These are phyloP conservation scores for Uropetala carovei DNA, from an alignment of 2,888 invertebrate species.

Conservation along the genomic window DNA sequence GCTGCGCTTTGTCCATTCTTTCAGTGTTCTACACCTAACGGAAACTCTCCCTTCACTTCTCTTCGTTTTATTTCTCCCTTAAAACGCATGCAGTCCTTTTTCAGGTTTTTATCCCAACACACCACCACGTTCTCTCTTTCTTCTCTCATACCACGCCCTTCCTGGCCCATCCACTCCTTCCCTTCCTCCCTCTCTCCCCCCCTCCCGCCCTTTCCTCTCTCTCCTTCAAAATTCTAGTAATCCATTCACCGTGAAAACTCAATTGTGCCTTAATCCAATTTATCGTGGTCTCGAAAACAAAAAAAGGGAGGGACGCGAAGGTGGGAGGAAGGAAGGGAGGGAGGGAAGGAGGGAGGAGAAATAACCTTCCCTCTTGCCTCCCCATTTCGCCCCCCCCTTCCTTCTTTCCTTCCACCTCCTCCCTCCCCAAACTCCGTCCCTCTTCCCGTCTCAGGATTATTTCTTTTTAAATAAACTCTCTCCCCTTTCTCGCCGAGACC, in stretches of 20 bases:
- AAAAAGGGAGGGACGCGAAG: not conserved
- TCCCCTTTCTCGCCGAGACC: not conserved
- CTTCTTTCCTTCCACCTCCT: not conserved
- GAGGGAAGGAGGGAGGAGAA: not conserved
- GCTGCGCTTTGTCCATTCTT: not conserved
- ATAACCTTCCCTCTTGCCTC: not conserved
- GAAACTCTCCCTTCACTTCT: not conserved
- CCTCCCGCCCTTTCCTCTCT: not conserved
- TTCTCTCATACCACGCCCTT: not conserved
- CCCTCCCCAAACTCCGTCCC: not conserved
- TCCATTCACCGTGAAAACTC: conserved; percentile 44
- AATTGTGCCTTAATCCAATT: conserved; percentile 52
- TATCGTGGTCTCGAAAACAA: not conserved
- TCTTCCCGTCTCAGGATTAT: conserved; percentile 1
- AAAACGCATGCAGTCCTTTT: not conserved
- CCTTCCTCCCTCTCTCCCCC: not conserved
- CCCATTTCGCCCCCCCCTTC: not conserved
- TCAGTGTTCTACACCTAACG: not conserved
- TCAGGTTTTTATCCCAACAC: not conserved
- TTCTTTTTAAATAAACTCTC: conserved; percentile 17
- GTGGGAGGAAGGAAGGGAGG: not conserved
- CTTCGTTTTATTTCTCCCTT: not conserved
- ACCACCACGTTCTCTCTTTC: not conserved
- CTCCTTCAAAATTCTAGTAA: conserved; percentile 9
- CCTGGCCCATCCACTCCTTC: not conserved